Evolutionary conservation across 2,113 vertebrate genomes (phyloP), one percentile per base, ranked within the genome.

Genomic region (Chroicocephalus ridibundus): DNA sequence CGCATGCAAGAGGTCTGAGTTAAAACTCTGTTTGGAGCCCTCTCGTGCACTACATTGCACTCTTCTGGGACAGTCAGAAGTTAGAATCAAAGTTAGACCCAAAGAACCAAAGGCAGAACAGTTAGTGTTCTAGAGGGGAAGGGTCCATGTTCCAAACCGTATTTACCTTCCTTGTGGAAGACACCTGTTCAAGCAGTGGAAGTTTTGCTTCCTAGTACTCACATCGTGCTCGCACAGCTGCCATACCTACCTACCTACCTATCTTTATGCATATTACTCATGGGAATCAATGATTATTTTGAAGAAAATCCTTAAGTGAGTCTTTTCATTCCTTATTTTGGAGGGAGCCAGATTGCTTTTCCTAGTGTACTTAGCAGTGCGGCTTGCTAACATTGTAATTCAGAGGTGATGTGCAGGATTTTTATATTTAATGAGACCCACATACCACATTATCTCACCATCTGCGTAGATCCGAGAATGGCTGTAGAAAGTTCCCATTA

Each of bases 381-480:
- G 94, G 61, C 58, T 76, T 94, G 88, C 71, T 94, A 76, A 94
- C 68, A 79, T 81, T 82, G 38, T 95, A 89, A 95, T 88, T 95
- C 93, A 95, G 86, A 85, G 74, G 77, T 81, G 94, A 78, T 51
- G 38, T 95, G 82, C 78, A 92, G 75, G 84, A 88, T 94, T 95
- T 96, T 94, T 86, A 82, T 72, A 96, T 87, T 94, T 95, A 96
- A 90, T 92, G 94, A 95, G 97, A 96, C 84, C 78, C 87, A 86
- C 76, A 95, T 90, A 91, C 86, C 61, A 54, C 74, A 85, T 92
- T 90, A 95, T 97, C 91, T 96, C 25, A 24, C 93, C 93, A 96
- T 97, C 95, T 96, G 94, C 17, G 13, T 74, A 64, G 49, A 97
- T 95, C 58, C 44, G 82, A 86, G 88, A 94, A 92, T 36, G 87